These are phyloP conservation scores for Trypoxylon attenuatum DNA, from an alignment of 2,888 invertebrate species.

Conservation along the genomic window DNA sequence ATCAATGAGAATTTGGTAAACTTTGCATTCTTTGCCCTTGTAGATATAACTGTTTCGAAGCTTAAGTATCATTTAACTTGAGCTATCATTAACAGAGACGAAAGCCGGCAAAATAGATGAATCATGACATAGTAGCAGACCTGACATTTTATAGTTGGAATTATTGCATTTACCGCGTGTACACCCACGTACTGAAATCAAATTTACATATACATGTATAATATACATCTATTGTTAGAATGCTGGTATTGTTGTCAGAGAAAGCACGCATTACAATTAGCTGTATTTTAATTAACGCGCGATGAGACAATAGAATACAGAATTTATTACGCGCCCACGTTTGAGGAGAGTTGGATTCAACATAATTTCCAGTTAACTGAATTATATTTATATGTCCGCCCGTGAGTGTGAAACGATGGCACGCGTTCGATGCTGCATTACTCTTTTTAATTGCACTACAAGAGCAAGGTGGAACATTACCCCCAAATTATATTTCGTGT, in stretches of 20 bases:
- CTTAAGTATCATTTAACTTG: too few species aligned
- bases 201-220: too few species aligned
- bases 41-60: too few species aligned
- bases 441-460: background rate
- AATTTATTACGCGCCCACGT: slow-evolving; percentile 34
- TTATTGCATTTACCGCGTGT: background rate
- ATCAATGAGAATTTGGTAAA: too few species aligned
- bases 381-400: slow-evolving; percentile 5
- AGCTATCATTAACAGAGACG: too few species aligned
- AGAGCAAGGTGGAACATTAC: background rate
- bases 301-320: slow-evolving; percentile 32
- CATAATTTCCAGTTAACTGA: slow-evolving; percentile 25
- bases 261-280: slow-evolving; percentile 37
- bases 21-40: too few species aligned
- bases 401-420: slow-evolving; percentile 4
- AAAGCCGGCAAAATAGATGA: too few species aligned
- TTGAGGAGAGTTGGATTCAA: slow-evolving; percentile 25
- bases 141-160: too few species aligned
- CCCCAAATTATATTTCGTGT: background rate
- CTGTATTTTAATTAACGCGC: slow-evolving; percentile 47
- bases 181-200: slow-evolving; percentile 1
- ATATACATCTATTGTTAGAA: slow-evolving; percentile 29
- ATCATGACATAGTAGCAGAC: too few species aligned
- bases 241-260: slow-evolving; percentile 22
- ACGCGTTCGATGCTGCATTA: background rate